phyloP scores from a whole-genome alignment of 2,888 invertebrate species.

The Sarcophaga rosellei region DNA sequence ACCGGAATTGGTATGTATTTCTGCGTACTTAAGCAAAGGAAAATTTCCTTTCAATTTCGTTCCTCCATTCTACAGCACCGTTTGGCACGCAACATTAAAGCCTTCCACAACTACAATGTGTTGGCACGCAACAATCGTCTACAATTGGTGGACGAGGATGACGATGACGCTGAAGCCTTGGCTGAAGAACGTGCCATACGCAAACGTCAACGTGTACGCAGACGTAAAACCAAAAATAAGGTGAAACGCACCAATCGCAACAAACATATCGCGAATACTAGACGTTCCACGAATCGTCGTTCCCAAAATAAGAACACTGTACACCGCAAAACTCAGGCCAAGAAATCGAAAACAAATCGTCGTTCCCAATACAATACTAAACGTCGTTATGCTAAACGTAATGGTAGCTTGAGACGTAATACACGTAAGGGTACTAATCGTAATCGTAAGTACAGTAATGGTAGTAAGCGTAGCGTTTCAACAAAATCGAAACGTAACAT shows the following conservation, averaged over 20 bases:
- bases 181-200: constrained; percentile 71
- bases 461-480: constrained; percentile 7
- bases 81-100: constrained; percentile 65
- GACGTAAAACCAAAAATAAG: constrained; percentile 66
- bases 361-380: neutral
- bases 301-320: constrained; percentile 24
- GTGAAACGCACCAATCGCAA: constrained; percentile 55
- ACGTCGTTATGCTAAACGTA: neutral
- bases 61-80: constrained; percentile 52
- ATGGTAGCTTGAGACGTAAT: neutral
- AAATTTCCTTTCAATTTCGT: too few relatives aligned
- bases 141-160: constrained; percentile 11
- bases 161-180: constrained; percentile 46
- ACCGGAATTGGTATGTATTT: constrained; percentile 62
- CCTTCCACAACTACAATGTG: constrained; percentile 62
- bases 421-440: neutral
- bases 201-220: constrained; percentile 69
- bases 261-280: constrained; percentile 60
- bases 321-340: constrained; percentile 25
- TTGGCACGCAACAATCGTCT: constrained; percentile 8
- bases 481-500: neutral
- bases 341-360: constrained; percentile 4
- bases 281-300: constrained; percentile 21
- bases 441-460: constrained; percentile 21
- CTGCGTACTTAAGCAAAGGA: too few relatives aligned